A percentile compares a stretch with the other conserved stretches of the same genome.
Conservation (phyloP, 2,797 vertebrate species). For the Dendrocincla fuliginosa region DNA sequence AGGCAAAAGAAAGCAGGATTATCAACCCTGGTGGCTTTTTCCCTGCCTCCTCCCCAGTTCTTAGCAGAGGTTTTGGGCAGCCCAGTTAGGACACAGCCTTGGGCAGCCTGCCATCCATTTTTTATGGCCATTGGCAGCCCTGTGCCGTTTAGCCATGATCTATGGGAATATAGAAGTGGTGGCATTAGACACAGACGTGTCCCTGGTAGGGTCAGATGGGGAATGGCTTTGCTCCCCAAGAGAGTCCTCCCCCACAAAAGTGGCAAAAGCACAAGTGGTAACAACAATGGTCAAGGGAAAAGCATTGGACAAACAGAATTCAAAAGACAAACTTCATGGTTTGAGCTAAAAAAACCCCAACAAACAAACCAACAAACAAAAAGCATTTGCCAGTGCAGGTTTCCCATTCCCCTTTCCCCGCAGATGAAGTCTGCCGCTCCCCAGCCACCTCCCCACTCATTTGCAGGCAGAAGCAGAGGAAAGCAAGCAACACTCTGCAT, state of each 20-base stretch:
- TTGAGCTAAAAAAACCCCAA: neutral
- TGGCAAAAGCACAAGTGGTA: neutral
- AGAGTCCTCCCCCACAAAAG: neutral
- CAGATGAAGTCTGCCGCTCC: neutral
- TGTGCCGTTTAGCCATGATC: neutral
- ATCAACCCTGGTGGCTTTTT: rapidly evolving
- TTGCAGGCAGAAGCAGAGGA: neutral
- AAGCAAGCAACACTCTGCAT: neutral
- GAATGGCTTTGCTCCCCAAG: neutral
- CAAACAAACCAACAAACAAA: neutral
- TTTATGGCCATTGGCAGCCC: neutral
- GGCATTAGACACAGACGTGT: neutral
- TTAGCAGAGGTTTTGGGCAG: neutral
- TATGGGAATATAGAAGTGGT: neutral
- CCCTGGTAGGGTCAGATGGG: neutral
- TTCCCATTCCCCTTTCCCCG: neutral
- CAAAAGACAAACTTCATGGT: neutral
- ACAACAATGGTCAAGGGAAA: rapidly evolving
- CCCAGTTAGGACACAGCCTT: neutral
- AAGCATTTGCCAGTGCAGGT: neutral
- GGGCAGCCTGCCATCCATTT: neutral
- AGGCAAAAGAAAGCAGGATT: rapidly evolving
- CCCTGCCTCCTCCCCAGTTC: neutral
- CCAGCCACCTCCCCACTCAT: neutral
- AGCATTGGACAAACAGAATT: neutral